Percentiles rank a stretch among this genome's conserved stretches.
These are phyloP conservation scores for Morus bassanus DNA, from an alignment of 2,797 vertebrate genomes.

Conservation along the genomic window DNA sequence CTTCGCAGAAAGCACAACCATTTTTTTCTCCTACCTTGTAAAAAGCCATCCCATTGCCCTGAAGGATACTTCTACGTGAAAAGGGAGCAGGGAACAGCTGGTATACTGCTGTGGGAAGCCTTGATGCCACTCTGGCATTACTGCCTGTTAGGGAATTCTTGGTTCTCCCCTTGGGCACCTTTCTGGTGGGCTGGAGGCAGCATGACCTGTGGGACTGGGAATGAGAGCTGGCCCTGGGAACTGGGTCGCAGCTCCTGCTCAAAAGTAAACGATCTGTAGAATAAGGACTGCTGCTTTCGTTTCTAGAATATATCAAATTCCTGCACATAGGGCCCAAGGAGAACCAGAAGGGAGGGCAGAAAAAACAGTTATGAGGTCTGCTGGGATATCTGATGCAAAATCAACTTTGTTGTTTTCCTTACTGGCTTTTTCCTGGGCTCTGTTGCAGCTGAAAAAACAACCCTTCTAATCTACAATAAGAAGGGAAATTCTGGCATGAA, in stretches of 20 bases:
- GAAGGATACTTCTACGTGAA: background rate
- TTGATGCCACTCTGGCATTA: background rate
- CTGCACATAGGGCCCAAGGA: slow-evolving; percentile 31
- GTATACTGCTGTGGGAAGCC: background rate
- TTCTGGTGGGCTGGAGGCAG: background rate
- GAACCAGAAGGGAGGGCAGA: slow-evolving; percentile 55
- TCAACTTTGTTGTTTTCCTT: slow-evolving; percentile 70
- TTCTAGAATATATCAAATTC: slow-evolving; percentile 65
- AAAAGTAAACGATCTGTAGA: background rate
- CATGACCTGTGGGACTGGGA: background rate
- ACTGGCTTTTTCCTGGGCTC: slow-evolving; percentile 72
- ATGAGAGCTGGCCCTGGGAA: background rate
- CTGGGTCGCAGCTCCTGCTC: background rate
- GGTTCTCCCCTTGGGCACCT: background rate
- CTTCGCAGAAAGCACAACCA: background rate
- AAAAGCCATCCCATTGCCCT: background rate
- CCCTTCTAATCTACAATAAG: slow-evolving; percentile 71
- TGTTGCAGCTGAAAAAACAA: slow-evolving; percentile 79
- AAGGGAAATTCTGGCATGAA: slow-evolving; percentile 69
- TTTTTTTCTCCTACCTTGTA: background rate
- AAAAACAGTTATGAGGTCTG: slow-evolving; percentile 57
- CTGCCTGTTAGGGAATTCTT: background rate
- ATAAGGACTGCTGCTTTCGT: slow-evolving; percentile 22
- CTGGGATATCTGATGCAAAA: slow-evolving; percentile 72
- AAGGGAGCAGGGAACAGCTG: background rate